Conservation (phyloP, 2,797 vertebrate genomes). For the Cyprinella venusta region DNA sequence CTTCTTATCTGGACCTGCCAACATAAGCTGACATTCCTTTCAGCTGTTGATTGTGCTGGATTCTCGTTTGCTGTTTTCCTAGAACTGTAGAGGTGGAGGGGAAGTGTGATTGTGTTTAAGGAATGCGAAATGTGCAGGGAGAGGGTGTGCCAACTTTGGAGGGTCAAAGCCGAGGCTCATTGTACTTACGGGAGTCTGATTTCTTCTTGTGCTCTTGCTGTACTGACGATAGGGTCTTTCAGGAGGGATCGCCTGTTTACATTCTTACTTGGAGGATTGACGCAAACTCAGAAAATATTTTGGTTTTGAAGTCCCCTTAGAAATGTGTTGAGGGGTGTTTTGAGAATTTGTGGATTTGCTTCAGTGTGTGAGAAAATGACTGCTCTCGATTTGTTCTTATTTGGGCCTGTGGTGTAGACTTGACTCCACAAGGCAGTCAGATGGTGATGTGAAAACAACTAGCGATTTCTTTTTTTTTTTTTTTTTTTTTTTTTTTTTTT, state of each 20-base stretch:
- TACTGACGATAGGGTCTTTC: not conserved
- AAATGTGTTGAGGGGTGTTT: constrained; percentile 6
- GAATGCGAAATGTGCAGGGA: constrained; percentile 53
- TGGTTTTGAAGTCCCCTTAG: constrained; percentile 33
- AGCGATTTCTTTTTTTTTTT: no score
- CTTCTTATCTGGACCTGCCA: constrained; percentile 44
- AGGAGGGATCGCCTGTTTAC: constrained; percentile 51
- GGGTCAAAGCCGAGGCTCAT: constrained; percentile 30
- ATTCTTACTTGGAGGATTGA: constrained; percentile 53
- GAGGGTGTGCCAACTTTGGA: constrained; percentile 46
- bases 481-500: no score
- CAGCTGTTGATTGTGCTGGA: constrained; percentile 37
- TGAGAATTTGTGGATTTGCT: not conserved
- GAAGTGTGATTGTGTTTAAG: constrained; percentile 57
- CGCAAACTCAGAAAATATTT: constrained; percentile 47
- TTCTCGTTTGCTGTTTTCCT: constrained; percentile 45
- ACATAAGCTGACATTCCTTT: constrained; percentile 40
- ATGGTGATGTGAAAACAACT: constrained; percentile 15
- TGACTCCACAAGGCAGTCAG: constrained; percentile 12
- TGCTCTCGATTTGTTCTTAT: constrained; percentile 32
- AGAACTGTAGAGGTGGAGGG: constrained; percentile 32
- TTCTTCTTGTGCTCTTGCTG: constrained; percentile 21
- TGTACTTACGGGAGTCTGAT: constrained; percentile 17
- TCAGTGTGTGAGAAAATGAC: constrained; percentile 17
- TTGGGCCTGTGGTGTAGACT: constrained; percentile 24